These are phyloP conservation scores for Heliconius hermathena DNA, from an alignment of 1,140 invertebrate genomes.

Conservation along the genomic window DNA sequence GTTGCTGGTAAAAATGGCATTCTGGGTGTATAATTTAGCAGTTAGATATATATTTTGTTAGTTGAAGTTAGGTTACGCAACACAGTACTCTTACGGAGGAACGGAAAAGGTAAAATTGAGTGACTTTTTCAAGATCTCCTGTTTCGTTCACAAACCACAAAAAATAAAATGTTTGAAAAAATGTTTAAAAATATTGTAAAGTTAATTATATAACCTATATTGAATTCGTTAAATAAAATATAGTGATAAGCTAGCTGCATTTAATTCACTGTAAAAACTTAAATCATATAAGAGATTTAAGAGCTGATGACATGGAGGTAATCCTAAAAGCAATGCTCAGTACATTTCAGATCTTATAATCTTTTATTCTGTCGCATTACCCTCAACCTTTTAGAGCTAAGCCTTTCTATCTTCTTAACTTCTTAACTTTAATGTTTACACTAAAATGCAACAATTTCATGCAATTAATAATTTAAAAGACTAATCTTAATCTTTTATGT, in stretches of 20 bases:
- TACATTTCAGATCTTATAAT: slow-evolving; percentile 31
- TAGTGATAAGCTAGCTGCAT: neutral
- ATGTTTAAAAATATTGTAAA: too few relatives aligned
- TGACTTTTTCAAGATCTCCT: too few relatives aligned
- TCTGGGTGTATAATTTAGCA: too few relatives aligned
- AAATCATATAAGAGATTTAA: slow-evolving; percentile 4
- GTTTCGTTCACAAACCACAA: too few relatives aligned
- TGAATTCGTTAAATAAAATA: too few relatives aligned
- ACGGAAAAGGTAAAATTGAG: too few relatives aligned
- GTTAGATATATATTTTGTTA: too few relatives aligned
- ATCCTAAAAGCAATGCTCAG: slow-evolving; percentile 27
- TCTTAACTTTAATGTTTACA: neutral
- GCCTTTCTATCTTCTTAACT: neutral
- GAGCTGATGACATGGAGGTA: neutral
- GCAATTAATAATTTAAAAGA: neutral
- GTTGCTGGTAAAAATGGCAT: too few relatives aligned
- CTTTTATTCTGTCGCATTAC: slow-evolving; percentile 30
- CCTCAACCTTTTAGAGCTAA: slow-evolving; percentile 18
- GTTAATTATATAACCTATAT: too few relatives aligned
- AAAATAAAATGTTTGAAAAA: too few relatives aligned
- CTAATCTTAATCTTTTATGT: neutral
- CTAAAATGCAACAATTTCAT: neutral
- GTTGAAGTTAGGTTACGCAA: too few relatives aligned
- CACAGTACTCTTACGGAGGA: too few relatives aligned
- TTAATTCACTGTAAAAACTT: neutral